Base-by-base conservation (phyloP, 2,113 vertebrate species). In the Lepidothrix coronata region DNA sequence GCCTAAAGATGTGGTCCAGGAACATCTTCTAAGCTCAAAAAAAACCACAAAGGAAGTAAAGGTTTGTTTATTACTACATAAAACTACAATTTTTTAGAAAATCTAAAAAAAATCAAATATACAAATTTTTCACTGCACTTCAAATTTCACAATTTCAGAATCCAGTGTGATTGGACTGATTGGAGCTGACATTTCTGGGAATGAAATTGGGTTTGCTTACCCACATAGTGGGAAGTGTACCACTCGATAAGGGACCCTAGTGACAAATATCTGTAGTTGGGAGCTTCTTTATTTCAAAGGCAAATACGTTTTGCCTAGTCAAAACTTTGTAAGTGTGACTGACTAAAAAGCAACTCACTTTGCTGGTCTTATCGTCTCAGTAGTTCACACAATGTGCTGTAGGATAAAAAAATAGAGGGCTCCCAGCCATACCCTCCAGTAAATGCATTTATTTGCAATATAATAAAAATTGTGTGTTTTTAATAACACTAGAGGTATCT, bases 131-230 rank as follows among this genome's bases (percentile, higher is more conserved):
- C 20, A 30, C 27, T 25, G 24, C 28, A 24, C 39, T 85, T 62
- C 14, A 43, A 62, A 85, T 68, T 18, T 55, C 54, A 19, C 30
- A 5, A 2, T 62, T 89, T 91, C 65, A 73, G 48, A 83, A 31
- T 4, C 10, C 27, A 16, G 11, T 23, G 49, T 74, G 57, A 63
- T 44, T 1, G 0, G 46, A 58, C 14, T 52, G 46, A 73, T 48
- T 37, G 82, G 59, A 79, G 28, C 28, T 52, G 85, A 59, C 3
- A 0, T 33, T 39, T n/a, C 41, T 58, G 51, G 37, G 6, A 91
- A 44, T 19, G 37, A 77, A 80, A 49, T 11, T 0, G 0, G 33
- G 17, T 24, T n/a, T 58, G 23, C 21, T 70, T 6, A 35, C 24
- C 39, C 27, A 35, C 21, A 4, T 7, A 13, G 13, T 37, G 14